A percentile compares a stretch with the other conserved stretches of the same genome.
Conservation (phyloP, 1,140 invertebrate species). For the Meteorus sp. region DNA sequence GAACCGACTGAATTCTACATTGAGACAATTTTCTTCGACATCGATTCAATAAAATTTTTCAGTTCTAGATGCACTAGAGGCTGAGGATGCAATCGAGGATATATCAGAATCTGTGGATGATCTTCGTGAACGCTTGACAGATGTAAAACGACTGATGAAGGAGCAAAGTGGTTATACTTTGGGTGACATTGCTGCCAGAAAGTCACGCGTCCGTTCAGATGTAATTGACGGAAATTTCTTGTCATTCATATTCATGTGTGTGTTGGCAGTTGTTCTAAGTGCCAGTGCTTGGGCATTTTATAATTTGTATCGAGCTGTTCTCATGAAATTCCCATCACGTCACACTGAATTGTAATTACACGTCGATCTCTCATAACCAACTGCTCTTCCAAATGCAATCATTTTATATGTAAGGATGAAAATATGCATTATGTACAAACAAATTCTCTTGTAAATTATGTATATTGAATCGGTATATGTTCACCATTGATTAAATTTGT, state of each 20-base stretch:
- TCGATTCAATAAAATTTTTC: constrained; percentile 6
- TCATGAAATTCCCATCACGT: constrained; percentile 76
- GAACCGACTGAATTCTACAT: background rate
- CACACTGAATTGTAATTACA: constrained; percentile 75
- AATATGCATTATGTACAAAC: too few species aligned
- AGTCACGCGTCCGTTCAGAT: constrained; percentile 58
- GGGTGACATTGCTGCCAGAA: constrained; percentile 51
- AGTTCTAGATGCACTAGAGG: constrained; percentile 36
- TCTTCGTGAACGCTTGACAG: constrained; percentile 70
- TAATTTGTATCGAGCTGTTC: constrained; percentile 76
- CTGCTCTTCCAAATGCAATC: too few species aligned
- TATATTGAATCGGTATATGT: too few species aligned
- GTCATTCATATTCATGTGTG: constrained; percentile 75
- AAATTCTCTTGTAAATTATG: too few species aligned
- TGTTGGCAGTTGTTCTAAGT: constrained; percentile 73
- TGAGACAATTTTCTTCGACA: background rate
- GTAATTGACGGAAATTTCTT: constrained; percentile 81
- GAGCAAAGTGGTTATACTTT: constrained; percentile 64
- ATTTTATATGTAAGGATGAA: too few species aligned
- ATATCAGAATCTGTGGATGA: constrained; percentile 77
- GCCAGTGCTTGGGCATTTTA: constrained; percentile 83
- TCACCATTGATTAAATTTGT: too few species aligned
- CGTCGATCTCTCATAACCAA: too few species aligned
- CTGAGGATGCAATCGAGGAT: constrained; percentile 57
- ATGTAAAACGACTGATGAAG: constrained; percentile 79